Evolutionary conservation across 2,888 invertebrate species (phyloP), one percentile per base, ranked within the genome.

Genomic region (Drosophila barbarae): DNA sequence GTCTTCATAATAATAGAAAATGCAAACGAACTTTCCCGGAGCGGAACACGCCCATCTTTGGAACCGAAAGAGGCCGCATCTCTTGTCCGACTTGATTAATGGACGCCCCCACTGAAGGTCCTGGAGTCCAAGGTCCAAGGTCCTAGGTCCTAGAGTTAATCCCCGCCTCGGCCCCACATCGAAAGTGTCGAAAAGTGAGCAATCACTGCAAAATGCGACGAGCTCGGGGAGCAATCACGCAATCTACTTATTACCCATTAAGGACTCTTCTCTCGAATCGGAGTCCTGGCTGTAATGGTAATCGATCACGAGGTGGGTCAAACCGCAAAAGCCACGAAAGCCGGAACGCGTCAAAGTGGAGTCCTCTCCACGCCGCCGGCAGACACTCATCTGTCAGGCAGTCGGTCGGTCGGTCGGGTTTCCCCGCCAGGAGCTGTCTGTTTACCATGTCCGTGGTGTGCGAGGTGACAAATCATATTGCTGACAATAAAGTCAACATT

Each of bases 221-320:
- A 58, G 76, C 51, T 58, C 53, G 57, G 66, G 67, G 73, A 71
- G 50, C 76, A 65, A 76, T 73, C 87, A 87, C 85, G 86, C 87
- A 77, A 86, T 85, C 83, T 81, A 76, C 80, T 87, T 83, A 84
- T 83, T 85, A 87, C 76, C 86, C 86, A 85, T 85, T 87, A 85
- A 85, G 85, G 77, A 18, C 39, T 38, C 60, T 57, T 34, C 39
- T 47, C 34, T 44, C 49, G 51, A 57, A 66, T 47, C 39, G 64
- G 46, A 61, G 67, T 60, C 69, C 61, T 42, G 69, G 63, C 76
- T 75, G 82, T 74, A 61, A 71, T 73, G 77, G 76, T 72, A 81
- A 87, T 87, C 87, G 83, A 87, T 87, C 87, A 57, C 44, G 34
- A 66, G 66, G 58, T 68, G 69, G 69, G 66, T 51, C 52, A 69